phyloP scores from a whole-genome alignment of 2,113 vertebrate species.

The Corvus moneduloides region DNA sequence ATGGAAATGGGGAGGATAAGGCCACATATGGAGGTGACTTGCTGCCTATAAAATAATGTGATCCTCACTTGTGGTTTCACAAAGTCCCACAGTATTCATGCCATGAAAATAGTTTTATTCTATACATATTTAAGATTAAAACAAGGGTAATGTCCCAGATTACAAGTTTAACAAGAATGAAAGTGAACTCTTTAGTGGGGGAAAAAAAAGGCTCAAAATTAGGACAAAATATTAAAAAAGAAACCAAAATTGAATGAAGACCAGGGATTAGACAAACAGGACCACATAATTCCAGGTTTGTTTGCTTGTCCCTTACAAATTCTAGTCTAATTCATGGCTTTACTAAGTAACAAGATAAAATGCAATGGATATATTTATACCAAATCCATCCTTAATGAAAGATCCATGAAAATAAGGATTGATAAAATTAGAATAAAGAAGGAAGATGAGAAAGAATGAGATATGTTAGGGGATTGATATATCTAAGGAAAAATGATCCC shows the following conservation, averaged over 20 bases:
- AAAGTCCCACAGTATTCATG: not conserved
- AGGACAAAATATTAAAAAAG: not conserved
- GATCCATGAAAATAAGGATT: not conserved
- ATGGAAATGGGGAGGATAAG: not conserved
- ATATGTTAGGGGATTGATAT: not conserved
- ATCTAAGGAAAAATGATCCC: not conserved
- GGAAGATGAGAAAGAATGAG: not conserved
- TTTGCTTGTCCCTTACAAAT: not conserved
- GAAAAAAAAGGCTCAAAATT: not conserved
- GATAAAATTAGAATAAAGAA: not conserved
- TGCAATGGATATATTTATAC: not conserved
- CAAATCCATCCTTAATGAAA: not conserved
- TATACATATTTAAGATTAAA: not conserved
- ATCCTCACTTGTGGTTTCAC: not conserved
- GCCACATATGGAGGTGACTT: not conserved
- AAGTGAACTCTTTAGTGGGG: rapidly evolving
- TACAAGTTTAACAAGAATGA: not conserved
- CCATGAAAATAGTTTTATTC: not conserved
- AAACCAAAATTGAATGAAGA: not conserved
- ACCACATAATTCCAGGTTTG: rapidly evolving
- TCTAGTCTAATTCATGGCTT: not conserved
- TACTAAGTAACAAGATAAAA: not conserved
- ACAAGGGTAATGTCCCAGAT: not conserved
- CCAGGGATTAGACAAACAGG: not conserved
- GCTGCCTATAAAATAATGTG: not conserved